Conservation (phyloP, 2,797 vertebrate genomes). For the Odontamblyopus lacepedii region DNA sequence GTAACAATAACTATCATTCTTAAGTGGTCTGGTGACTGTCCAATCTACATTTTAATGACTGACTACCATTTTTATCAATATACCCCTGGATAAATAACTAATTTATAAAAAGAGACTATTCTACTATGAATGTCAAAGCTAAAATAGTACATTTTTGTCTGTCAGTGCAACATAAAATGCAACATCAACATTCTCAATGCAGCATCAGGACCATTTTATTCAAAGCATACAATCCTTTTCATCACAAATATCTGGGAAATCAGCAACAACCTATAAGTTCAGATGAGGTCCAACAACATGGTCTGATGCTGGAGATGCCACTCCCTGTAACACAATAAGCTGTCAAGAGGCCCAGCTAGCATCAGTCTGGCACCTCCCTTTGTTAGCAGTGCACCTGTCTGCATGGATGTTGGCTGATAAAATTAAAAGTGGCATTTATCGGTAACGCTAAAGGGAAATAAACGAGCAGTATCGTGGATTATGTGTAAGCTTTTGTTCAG, state of each 20-base stretch:
- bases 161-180: background rate
- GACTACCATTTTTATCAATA: too few relatives aligned
- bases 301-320: conserved; percentile 33
- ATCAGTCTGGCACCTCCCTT: conserved; percentile 24
- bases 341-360: conserved; percentile 20
- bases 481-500: conserved; percentile 5
- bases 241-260: conserved; percentile 9
- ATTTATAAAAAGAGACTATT: too few relatives aligned
- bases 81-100: too few relatives aligned
- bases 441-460: background rate
- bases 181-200: conserved; percentile 36
- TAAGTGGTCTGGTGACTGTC: background rate
- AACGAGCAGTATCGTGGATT: background rate
- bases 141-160: background rate
- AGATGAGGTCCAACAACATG: conserved; percentile 19
- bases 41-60: too few relatives aligned
- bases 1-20: background rate
- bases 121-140: too few relatives aligned
- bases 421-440: background rate
- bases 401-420: background rate
- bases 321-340: conserved; percentile 52
- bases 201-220: conserved; percentile 18
- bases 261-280: background rate
- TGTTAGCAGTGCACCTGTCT: conserved; percentile 13
- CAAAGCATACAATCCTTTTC: conserved; percentile 12